Percentiles rank a stretch among this genome's conserved stretches.
Conservation (phyloP, 30 jellyfish, hydroid and myxozoan genomes). For the Cassiopea andromeda region DNA sequence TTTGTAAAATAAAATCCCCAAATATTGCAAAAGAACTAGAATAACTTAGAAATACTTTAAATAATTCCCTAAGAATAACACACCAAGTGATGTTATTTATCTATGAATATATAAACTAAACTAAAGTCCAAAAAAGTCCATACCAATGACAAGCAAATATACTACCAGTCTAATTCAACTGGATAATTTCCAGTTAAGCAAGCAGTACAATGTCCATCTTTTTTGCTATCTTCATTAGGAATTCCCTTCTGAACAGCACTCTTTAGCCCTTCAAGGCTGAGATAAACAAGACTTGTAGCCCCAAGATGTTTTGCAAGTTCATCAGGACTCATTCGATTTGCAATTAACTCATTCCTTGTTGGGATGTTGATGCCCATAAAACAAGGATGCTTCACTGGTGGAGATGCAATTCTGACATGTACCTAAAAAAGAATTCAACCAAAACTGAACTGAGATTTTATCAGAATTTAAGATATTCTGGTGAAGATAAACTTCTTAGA, state of each 20-base stretch:
- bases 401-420: slow-evolving; percentile 90
- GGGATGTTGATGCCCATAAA: slow-evolving; percentile 95
- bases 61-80: no score
- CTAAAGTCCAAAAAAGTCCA: no score
- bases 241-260: slow-evolving; percentile 70
- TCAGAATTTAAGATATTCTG: no score
- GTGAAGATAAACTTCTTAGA: no score
- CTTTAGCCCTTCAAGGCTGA: slow-evolving; percentile 81
- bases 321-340: slow-evolving; percentile 65
- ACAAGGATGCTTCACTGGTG: slow-evolving; percentile 93
- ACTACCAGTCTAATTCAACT: slow-evolving; percentile 82
- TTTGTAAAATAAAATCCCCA: no score
- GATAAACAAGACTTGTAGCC: slow-evolving; percentile 82
- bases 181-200: slow-evolving; percentile 93
- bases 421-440: slow-evolving; percentile 40
- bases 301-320: slow-evolving; percentile 87
- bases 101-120: no score
- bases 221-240: neutral
- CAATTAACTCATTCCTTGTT: slow-evolving; percentile 81
- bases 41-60: no score
- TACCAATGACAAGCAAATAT: no score
- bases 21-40: no score
- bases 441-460: no score
- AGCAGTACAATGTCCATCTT: slow-evolving; percentile 88
- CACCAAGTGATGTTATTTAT: no score